Evolutionary conservation across 2,888 invertebrate species (phyloP), one percentile per base, ranked within the genome.

Genomic region (Salpingus planirostris): DNA sequence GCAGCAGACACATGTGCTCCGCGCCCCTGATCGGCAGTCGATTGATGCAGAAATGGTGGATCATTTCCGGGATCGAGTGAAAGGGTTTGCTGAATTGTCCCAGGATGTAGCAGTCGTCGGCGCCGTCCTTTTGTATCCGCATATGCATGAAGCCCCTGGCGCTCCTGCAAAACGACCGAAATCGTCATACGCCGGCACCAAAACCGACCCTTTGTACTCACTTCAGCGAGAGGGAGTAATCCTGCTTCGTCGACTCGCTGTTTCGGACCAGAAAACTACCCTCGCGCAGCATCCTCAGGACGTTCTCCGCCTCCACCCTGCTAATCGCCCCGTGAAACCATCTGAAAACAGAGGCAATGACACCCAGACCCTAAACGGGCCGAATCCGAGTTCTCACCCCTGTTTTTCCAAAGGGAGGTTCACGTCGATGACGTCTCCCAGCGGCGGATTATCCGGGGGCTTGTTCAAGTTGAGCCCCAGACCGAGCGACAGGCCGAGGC

Each of bases 251-350:
- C 33, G 91, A 90, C 66, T 95, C 92, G 62, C 92, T 92, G 62
- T 90, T 89, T 50, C 96, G 73, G 35, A 96, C 92, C 50, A 96
- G 73, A 66, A 92, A 96, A 54, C 90, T 91, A 42, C 95, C 95
- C 68, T 95, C 93, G 46, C 78, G 74, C 29, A 88, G 74, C 31
- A 85, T 74, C 50, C 88, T 70, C 28, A 96, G 70, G 43, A 91
- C 78, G 59, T 79, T 78, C 67, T 96, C 95, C 26, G 95, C 95
- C 65, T 93, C 91, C 36, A 85, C 74, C 54, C 95, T 76, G 29
- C 88, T 85, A 43, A 95, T 84, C 45, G 89, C 82, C 42, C 95
- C 95, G 64, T 95, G 95, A 67, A 91, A 96, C 95, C 95, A 96
- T 52, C 87, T 87, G 26, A 11, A 25, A 29, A 15, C 18, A 25